Evolutionary conservation across 2,113 vertebrate genomes (phyloP).

Genomic region (Pelmatolapia mariae): DNA sequence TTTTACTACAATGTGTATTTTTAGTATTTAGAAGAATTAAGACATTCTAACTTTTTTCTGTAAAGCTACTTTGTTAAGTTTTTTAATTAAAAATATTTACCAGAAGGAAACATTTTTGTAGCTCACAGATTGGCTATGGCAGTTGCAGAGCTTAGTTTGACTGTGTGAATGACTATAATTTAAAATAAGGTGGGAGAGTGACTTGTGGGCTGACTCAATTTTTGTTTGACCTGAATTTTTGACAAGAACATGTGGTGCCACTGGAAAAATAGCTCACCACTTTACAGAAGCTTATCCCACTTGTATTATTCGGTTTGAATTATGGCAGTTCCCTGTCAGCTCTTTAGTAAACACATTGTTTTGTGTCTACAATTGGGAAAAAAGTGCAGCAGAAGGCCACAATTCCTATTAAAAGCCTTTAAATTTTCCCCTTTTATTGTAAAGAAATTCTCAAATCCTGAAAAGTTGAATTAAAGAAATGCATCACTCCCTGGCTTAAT

Average conservation of each 20-base stretch:
- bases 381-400: not conserved
- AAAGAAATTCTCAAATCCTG: not conserved
- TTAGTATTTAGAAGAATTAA: not conserved
- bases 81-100: not conserved
- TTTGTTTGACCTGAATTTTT: constrained; percentile 12
- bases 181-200: not conserved
- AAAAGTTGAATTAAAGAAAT: not conserved
- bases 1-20: not conserved
- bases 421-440: not conserved
- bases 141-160: not conserved
- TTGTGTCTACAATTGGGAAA: not conserved
- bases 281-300: not conserved
- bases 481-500: not conserved
- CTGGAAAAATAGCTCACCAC: not conserved
- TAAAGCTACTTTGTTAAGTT: not conserved
- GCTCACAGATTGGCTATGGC: not conserved
- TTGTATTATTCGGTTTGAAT: constrained; percentile 10
- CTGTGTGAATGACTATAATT: not conserved
- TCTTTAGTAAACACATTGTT: not conserved
- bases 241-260: not conserved
- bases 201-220: not conserved
- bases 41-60: not conserved
- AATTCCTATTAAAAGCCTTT: not conserved
- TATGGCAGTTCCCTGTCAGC: not conserved
- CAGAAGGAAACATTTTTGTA: not conserved